Percentiles rank a stretch among this genome's conserved stretches.
These are phyloP conservation scores for Recurvirostra avosetta DNA, from an alignment of 2,113 vertebrate genomes.

Conservation along the genomic window DNA sequence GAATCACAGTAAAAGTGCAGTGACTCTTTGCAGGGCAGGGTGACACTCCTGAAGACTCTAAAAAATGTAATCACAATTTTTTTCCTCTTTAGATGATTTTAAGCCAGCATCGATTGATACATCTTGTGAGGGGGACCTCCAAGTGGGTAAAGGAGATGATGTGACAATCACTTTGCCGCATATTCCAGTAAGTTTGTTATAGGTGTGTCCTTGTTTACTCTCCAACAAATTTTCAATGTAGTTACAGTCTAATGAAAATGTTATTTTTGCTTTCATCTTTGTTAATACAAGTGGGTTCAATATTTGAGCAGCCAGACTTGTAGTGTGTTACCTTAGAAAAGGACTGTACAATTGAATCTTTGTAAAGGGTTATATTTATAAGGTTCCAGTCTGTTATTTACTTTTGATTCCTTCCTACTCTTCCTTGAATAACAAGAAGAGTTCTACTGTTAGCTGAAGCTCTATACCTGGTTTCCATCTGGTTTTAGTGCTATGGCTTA, in stretches of 20 bases:
- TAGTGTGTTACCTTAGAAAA: neutral
- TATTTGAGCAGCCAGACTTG: neutral
- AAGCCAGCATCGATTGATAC: constrained; percentile 98
- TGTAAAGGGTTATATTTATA: neutral
- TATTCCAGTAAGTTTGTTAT: constrained; percentile 85
- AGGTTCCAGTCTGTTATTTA: neutral
- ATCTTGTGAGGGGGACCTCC: constrained; percentile 93
- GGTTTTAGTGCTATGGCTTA: neutral
- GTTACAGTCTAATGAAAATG: neutral
- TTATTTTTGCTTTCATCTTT: neutral
- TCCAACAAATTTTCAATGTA: neutral
- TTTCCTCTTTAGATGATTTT: constrained; percentile 88
- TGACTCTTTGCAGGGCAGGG: neutral
- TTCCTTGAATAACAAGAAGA: neutral
- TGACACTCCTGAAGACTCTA: neutral
- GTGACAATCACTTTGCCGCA: constrained; percentile 97
- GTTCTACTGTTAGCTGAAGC: neutral
- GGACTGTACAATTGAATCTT: neutral
- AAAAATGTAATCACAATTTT: neutral
- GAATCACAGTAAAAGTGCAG: neutral
- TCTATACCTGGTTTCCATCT: neutral
- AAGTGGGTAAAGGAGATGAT: constrained; percentile 97
- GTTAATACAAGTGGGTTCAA: neutral
- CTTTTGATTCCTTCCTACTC: neutral
- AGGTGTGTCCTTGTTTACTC: neutral